phyloP scores from a whole-genome alignment of 2,797 vertebrate species.

The Sitta carolinensis region DNA sequence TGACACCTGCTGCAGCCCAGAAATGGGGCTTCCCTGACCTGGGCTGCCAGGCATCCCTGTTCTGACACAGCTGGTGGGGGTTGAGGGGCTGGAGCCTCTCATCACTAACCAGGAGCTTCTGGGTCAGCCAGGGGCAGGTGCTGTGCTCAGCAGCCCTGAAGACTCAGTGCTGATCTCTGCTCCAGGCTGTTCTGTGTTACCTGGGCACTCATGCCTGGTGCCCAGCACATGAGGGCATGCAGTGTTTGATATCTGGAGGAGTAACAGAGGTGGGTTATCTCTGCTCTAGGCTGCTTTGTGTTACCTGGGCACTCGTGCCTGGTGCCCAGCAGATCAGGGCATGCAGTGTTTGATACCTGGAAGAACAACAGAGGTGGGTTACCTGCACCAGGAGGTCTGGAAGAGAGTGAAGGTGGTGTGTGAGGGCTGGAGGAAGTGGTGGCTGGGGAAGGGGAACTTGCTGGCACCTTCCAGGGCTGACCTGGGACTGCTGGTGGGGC shows the following conservation, averaged over 20 bases:
- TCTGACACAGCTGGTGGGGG: neutral
- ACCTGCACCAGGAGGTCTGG: neutral
- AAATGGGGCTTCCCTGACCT: neutral
- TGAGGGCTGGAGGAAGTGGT: neutral
- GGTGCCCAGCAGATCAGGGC: neutral
- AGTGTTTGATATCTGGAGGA: neutral
- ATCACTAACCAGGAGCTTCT: neutral
- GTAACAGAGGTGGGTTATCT: neutral
- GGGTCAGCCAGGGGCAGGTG: neutral
- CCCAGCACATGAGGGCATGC: neutral
- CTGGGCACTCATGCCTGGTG: neutral
- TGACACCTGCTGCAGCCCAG: neutral
- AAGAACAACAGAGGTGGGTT: neutral
- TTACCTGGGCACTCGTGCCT: neutral
- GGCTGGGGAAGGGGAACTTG: neutral
- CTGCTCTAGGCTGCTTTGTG: neutral
- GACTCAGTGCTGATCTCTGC: rapidly evolving
- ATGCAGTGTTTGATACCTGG: neutral
- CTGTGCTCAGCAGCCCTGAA: neutral
- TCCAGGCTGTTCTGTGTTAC: neutral
- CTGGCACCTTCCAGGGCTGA: neutral
- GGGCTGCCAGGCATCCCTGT: neutral
- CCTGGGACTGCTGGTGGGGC: neutral
- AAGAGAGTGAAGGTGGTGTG: rapidly evolving
- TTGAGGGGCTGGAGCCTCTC: neutral